Percentiles rank a stretch among this genome's conserved stretches.
phyloP scores from a whole-genome alignment of 2,113 vertebrate species.

The Euleptes europaea region DNA sequence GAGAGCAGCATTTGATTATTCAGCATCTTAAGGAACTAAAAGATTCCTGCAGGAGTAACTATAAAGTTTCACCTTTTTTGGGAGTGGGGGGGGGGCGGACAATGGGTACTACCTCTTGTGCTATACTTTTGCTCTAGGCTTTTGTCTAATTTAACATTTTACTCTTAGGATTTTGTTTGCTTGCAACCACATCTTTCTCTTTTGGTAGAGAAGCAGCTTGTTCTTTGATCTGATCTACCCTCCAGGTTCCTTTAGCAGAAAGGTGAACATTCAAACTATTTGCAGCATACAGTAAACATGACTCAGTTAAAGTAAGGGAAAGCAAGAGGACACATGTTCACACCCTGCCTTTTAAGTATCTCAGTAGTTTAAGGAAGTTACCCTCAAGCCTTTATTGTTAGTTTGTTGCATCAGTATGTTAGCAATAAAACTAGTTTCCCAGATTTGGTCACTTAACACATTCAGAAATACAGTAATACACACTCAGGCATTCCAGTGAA shows the following conservation, averaged over 20 bases:
- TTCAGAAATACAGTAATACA: background rate
- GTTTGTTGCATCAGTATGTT: background rate
- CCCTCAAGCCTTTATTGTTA: background rate
- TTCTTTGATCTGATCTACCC: background rate
- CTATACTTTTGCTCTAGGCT: background rate
- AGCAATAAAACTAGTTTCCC: background rate
- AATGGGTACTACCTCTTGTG: background rate
- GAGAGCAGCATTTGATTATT: background rate
- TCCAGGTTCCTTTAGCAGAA: background rate
- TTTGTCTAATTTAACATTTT: background rate
- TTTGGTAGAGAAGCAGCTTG: background rate
- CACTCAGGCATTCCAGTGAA: background rate
- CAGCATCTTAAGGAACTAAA: background rate
- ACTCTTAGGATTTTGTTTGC: background rate
- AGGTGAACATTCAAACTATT: background rate
- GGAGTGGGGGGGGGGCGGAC: too few species aligned
- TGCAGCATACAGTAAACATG: slow-evolving; percentile 20
- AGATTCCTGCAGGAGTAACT: too few species aligned
- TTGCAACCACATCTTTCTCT: background rate
- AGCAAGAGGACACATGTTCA: background rate
- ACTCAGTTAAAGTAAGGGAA: slow-evolving; percentile 8
- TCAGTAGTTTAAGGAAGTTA: background rate
- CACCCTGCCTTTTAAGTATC: background rate
- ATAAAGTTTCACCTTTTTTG: too few species aligned
- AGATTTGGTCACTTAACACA: slow-evolving; percentile 4